A percentile compares a stretch with the other conserved stretches of the same genome.
phyloP scores from a whole-genome alignment of 2,888 invertebrate genomes.

The Heliconius charithonia region DNA sequence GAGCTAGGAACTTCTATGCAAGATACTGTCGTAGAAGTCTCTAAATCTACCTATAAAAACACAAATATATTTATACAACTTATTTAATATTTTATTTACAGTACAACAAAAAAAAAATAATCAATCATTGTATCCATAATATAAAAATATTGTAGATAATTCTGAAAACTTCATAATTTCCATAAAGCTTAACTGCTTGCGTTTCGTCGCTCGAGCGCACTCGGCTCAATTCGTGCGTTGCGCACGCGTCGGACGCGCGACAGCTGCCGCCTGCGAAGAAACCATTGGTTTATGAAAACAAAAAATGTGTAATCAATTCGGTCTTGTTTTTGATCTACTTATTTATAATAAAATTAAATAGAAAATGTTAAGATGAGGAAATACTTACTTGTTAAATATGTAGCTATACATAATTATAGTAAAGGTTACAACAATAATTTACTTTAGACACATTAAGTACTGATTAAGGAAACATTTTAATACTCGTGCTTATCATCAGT shows the following conservation, averaged over 20 bases:
- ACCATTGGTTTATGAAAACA: slow-evolving; percentile 61
- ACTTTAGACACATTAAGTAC: neutral
- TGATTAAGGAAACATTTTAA: neutral
- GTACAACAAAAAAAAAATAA: neutral
- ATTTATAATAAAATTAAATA: slow-evolving; percentile 23
- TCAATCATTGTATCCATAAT: neutral
- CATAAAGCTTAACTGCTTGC: slow-evolving; percentile 24
- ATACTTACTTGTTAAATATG: neutral
- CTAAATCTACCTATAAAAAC: neutral
- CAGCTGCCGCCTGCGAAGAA: slow-evolving; percentile 72
- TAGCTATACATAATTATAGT: neutral
- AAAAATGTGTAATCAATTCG: slow-evolving; percentile 51
- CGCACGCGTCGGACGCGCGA: slow-evolving; percentile 78
- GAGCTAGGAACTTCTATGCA: neutral
- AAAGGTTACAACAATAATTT: slow-evolving; percentile 5
- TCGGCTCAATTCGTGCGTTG: slow-evolving; percentile 71
- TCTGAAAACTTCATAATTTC: slow-evolving; percentile 1
- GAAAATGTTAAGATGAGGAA: slow-evolving; percentile 20
- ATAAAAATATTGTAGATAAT: slow-evolving; percentile 3
- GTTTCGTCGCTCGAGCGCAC: slow-evolving; percentile 58
- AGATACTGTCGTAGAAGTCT: neutral
- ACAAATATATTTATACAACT: neutral
- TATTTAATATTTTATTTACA: neutral
- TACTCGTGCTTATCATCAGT: neutral
- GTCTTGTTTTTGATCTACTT: slow-evolving; percentile 45